Evolutionary conservation across 2,888 invertebrate species (phyloP), one percentile per base, ranked within the genome.

Genomic region (Lycocerus yunnanus): DNA sequence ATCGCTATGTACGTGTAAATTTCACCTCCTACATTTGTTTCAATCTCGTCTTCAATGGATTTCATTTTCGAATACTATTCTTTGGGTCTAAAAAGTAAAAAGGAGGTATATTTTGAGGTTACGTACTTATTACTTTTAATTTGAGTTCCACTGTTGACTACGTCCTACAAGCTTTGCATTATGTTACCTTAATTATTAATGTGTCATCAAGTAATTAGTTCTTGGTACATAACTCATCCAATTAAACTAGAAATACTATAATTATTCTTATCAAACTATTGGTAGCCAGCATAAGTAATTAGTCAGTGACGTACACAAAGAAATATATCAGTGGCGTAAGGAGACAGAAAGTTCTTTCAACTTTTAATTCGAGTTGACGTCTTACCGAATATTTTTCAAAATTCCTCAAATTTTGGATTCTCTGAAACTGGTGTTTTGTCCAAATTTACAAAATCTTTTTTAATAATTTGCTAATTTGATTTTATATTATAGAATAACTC

Each of bases 1-100:
- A 63, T 63, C n/a, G 61, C 61, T 63, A 63, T 63, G 11, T 63
- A 63, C 10, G 61, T 63, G n/a, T 63, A 63, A 63, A 63, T 63
- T 63, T 63, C 61, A 6, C 20, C 3, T 63, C 18, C 61, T 6
- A n/a, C n/a, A 63, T 20, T 20, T n/a, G 61, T 20, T 63, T 16
- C 18, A n/a, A 63, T 18, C 8, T 63, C 18, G 8, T 16, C 16
- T 11, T 16, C 61, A n/a, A 63, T 20, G 2, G 61, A 20, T 63
- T 63, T 63, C 61, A 63, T 63, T 63, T 18, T 63, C 15, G 1
- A 8, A 15, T 6, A 15, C 8, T 43, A n/a, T n/a, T 43, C n/a
- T 1, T 43, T 43, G 6, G 6, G 4, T 43, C 43, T 43, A 8
- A 6, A 43, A 43, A n/a, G 43, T 43, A 27, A 10, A 27, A 27